Base-by-base conservation (phyloP, 2,797 vertebrate species). In the Coranthus polyacanthus region DNA sequence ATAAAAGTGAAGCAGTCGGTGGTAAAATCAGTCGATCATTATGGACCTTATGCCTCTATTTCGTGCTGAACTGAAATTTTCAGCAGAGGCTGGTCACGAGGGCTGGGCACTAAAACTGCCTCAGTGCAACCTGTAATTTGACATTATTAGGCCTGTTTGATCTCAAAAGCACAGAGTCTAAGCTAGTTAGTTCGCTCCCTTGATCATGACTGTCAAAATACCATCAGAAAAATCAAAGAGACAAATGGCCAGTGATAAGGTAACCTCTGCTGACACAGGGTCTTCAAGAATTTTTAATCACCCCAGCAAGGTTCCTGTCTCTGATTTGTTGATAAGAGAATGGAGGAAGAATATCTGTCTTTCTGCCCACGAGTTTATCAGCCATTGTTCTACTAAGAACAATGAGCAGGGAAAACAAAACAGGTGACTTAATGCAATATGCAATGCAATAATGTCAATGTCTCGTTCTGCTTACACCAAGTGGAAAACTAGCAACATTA, bases 141-240 rank as follows among this genome's bases (percentile, higher is more conserved):
- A 84, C 87, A 88, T 92, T 88, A 92, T 86, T 86, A 73, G 70
- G 50, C 60, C 57, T 77, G 82, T 93, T 92, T 93, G 92, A 93
- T 93, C 91, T 88, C 51, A 61, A 82, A 88, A 86, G 82, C 85
- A 71, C 51, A 57, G 74, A 75, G 85, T 93, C 88, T 34, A 41
- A 90, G 75, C 85, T 66, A 73, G 86, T 92, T 89, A 89, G 85
- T 84, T 79, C 74, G 58, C 47, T 46, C 72, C 75, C 86, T 90
- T 91, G 91, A 92, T 92, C 88, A 92, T 85, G 79, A 42, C 69
- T 83, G 85, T 88, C 86, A 81, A 82, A 87, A 89, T 63, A 72
- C 72, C 74, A 64, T 82, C 78, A 73, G 64, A 79, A 72, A 81
- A 80, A 83, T 78, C 81, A 85, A 88, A 88, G 79, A 76, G 85